Evolutionary conservation across 2,888 invertebrate genomes (phyloP), one percentile per base, ranked within the genome.

Genomic region (Nomada fabriciana): DNA sequence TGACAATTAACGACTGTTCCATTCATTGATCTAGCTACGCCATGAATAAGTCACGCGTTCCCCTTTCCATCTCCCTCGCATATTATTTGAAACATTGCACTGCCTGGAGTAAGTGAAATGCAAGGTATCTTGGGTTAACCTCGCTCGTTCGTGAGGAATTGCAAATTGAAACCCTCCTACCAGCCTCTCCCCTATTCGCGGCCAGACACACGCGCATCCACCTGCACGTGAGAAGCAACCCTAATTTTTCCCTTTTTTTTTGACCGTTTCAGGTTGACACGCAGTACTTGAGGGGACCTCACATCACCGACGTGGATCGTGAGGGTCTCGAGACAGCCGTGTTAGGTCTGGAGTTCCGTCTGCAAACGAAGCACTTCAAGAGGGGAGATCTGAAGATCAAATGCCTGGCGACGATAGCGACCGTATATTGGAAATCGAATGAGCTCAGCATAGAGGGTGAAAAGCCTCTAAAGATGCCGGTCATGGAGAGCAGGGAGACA

Each of bases 381-480:
- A 95, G 96, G 91, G 97, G 97, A 92, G 97, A 97, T 94, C 95
- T 98, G 95, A 98, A 98, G 94, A 95, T 98, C 91, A 98, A 97
- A 95, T 98, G 98, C 95, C 95, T 97, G 93, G 98, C 98, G 80
- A 97, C 97, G 90, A 98, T 98, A 94, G 97, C 97, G 76, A 97
- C 97, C 53, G 96, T 98, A 61, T 98, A 98, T 94, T 97, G 97
- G 96, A 95, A 97, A 89, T 97, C 97, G 93, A 98, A 98, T 94
- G 98, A 98, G 94, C 97, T 98, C 93, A 97, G 97, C 91, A 97
- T 98, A 69, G 97, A 97, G 93, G 97, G 97, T 52, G 96, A 96
- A 88, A 96, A 89, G 95, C 96, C 90, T 91, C 92, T 92, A 86
- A 90, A 96, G 96, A 91, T 96, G 70, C 97, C 97, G 86, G 96